Conservation (phyloP, 2,888 invertebrate species). For the Cordylochernes scorpioides region DNA sequence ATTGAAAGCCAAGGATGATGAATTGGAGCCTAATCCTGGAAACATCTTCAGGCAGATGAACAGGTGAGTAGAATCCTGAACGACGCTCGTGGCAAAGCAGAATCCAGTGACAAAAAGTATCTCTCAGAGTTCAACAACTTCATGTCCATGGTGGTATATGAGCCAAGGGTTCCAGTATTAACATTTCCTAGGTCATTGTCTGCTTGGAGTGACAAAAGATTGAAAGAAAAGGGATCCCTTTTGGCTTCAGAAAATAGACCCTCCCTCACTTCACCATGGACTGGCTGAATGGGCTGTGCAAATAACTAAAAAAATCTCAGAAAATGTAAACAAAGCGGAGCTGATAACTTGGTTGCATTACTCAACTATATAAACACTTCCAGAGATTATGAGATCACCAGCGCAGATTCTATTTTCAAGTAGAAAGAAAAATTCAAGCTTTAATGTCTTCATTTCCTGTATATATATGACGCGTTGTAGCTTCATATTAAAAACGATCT, state of each 20-base stretch:
- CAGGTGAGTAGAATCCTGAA: conserved; percentile 74
- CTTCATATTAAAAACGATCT: too few relatives aligned
- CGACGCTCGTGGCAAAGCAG: conserved; percentile 99
- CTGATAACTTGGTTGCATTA: too few relatives aligned
- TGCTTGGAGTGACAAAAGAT: conserved; percentile 99
- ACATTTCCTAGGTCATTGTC: conserved; percentile 99
- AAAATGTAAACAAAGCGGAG: too few relatives aligned
- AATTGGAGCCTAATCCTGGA: conserved; percentile 91
- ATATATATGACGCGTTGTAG: too few relatives aligned
- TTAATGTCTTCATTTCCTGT: too few relatives aligned
- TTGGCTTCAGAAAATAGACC: conserved; percentile 92
- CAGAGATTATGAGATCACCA: too few relatives aligned
- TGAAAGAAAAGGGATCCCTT: conserved; percentile 98
- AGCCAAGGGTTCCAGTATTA: conserved; percentile 97
- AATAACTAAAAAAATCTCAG: too few relatives aligned
- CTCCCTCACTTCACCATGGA: conserved; percentile 99
- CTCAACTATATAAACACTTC: too few relatives aligned
- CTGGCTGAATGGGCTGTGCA: too few relatives aligned
- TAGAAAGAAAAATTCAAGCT: too few relatives aligned
- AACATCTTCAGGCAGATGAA: conserved; percentile 84
- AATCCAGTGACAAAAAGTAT: conserved; percentile 94
- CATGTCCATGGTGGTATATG: conserved; percentile 99
- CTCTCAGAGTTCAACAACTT: conserved; percentile 96
- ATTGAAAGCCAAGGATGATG: conserved; percentile 99
- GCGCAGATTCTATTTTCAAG: too few relatives aligned